Conservation (phyloP, 2,888 invertebrate genomes). For the Stenurella melanura region DNA sequence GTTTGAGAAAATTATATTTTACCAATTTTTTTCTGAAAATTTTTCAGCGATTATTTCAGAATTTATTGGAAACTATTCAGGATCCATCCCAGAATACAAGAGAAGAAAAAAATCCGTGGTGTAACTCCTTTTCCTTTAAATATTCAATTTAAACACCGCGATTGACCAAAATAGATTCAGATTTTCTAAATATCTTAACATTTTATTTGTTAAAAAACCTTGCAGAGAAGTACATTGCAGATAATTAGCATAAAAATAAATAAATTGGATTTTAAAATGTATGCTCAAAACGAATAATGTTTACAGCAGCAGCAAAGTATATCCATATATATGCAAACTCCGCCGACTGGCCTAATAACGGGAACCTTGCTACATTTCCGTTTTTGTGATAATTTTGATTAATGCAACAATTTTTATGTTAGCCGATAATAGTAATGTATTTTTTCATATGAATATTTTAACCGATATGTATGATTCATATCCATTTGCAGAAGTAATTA, state of each 20-base stretch:
- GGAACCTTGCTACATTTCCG: background rate
- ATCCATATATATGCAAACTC: background rate
- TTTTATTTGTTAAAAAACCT: too few species aligned
- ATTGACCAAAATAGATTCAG: too few species aligned
- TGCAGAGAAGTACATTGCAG: background rate
- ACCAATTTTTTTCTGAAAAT: too few species aligned
- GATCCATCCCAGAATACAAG: too few species aligned
- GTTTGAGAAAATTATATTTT: too few species aligned
- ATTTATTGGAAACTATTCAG: too few species aligned
- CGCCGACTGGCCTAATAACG: background rate
- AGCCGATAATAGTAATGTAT: background rate
- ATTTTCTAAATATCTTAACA: too few species aligned
- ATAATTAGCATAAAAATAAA: background rate
- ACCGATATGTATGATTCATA: background rate
- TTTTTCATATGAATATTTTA: background rate
- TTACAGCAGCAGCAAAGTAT: background rate
- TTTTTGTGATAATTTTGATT: constrained; percentile 6
- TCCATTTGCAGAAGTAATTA: background rate
- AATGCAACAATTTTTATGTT: constrained; percentile 2
- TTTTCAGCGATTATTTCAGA: too few species aligned
- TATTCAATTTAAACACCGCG: too few species aligned
- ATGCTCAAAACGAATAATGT: background rate
- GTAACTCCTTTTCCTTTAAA: too few species aligned
- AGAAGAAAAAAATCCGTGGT: too few species aligned
- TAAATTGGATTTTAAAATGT: background rate